A percentile compares a stretch with the other conserved stretches of the same genome.
Conservation (phyloP, 2,113 vertebrate genomes). For the Speoplatyrhinus poulsoni region DNA sequence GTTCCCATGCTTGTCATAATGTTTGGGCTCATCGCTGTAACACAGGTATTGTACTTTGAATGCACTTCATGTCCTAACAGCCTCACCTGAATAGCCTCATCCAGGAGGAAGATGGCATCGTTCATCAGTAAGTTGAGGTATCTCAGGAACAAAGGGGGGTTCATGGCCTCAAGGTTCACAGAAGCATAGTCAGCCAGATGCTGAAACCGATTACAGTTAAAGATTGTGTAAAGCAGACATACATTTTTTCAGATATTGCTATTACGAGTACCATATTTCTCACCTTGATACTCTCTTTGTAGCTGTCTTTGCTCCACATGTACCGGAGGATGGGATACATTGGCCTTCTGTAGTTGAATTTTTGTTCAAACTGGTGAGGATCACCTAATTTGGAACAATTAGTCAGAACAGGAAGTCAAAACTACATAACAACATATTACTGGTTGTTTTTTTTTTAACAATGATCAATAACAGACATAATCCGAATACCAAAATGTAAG, state of each 20-base stretch:
- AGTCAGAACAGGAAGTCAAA: background rate
- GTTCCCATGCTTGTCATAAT: too few species aligned
- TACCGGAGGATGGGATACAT: slow-evolving; percentile 98
- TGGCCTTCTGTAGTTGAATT: slow-evolving; percentile 97
- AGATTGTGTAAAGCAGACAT: too few species aligned
- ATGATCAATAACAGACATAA: too few species aligned
- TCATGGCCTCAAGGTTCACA: slow-evolving; percentile 96
- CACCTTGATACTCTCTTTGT: slow-evolving; percentile 94
- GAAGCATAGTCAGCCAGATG: slow-evolving; percentile 90
- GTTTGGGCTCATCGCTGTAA: too few species aligned
- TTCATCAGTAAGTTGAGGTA: slow-evolving; percentile 98
- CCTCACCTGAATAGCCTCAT: slow-evolving; percentile 96
- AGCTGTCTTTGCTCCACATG: slow-evolving; percentile 92
- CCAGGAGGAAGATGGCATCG: slow-evolving; percentile 94
- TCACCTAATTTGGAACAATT: slow-evolving; percentile 78
- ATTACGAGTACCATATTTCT: slow-evolving; percentile 6
- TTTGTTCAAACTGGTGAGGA: slow-evolving; percentile 98
- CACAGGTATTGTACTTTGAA: background rate
- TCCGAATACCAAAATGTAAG: background rate
- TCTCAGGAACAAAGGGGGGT: slow-evolving; percentile 91
- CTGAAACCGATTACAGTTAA: slow-evolving; percentile 66
- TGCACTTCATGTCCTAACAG: background rate
- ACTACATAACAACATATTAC: background rate
- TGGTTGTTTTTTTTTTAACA: too few species aligned
- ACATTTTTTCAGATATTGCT: background rate